Evolutionary conservation across 1,140 invertebrate species (phyloP), one percentile per base, ranked within the genome.

Genomic region (Aleiodes sp.): DNA sequence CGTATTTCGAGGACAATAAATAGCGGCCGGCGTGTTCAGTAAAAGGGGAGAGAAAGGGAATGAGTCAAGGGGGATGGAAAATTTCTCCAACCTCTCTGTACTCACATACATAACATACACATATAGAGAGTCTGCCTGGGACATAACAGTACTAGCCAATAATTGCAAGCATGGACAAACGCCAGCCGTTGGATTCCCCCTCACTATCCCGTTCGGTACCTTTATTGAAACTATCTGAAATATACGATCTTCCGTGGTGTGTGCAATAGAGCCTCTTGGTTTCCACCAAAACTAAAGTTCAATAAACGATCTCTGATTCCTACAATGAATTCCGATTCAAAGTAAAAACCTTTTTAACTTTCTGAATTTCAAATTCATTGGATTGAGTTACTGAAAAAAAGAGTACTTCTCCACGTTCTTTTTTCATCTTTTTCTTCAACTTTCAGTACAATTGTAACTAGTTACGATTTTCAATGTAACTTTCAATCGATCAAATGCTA

Each of bases 121-220:
- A 52, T 16, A 9, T 21, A 24, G 46, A 24, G 46, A 24, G 46
- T 52, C 21, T n/a, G n/a, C n/a, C n/a, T n/a, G 16, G 46, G 46
- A 52, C 21, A 52, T 52, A 52, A 52, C 46, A 52, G 46, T 65
- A 65, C 41, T 52, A 28, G 28, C 63, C 63, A 52, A 65, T 65
- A 65, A 65, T 65, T 65, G 41, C 63, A 46, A 65, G 63, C 26
- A 52, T 65, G 41, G 63, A 65, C 63, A 52, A 26, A 65, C 63
- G 41, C 63, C 63, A 65, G 63, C 39, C 63, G 41, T 65, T 65
- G 46, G 2, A 2, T 12, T 16, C 46, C 37, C 29, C 24, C 1
- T 14, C 35, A 28, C n/a, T 14, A 52, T 24, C 46, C 21, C 46
- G n/a, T 43, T 6, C 24, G 10, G 61, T 28, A 28, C 61, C 39